phyloP scores from a whole-genome alignment of 35 echinoderm and acorn worm genomes.

The Apostichopus japonicus region DNA sequence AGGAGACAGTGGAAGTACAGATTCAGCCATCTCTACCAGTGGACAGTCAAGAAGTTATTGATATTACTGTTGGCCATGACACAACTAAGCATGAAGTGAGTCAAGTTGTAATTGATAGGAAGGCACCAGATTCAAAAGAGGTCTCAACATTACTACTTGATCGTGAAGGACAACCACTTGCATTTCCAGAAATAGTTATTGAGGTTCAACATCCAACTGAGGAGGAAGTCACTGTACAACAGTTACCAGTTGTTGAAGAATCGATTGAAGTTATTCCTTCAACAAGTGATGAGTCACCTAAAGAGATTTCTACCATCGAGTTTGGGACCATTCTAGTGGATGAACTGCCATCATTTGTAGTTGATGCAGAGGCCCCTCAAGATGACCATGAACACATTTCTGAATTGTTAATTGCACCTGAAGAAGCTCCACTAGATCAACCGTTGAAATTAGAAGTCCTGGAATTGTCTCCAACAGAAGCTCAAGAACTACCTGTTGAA shows the following conservation, averaged over 20 bases:
- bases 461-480: not conserved
- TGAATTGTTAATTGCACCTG: conserved; percentile 51
- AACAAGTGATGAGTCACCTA: not conserved
- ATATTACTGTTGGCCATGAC: not conserved
- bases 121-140: not conserved
- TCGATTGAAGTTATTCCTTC: conserved; percentile 9
- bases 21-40: conserved; percentile 12
- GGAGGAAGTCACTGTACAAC: not conserved
- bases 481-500: conserved; percentile 20
- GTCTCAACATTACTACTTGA: conserved; percentile 18
- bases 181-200: conserved; percentile 46
- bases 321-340: conserved; percentile 36
- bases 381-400: conserved; percentile 24
- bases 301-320: conserved; percentile 55
- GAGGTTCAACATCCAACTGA: conserved; percentile 60
- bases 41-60: conserved; percentile 1
- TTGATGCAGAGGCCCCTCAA: conserved; percentile 43
- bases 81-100: conserved; percentile 4
- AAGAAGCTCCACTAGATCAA: conserved; percentile 16
- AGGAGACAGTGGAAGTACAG: conserved; percentile 33
- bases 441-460: conserved; percentile 18
- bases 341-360: conserved; percentile 14
- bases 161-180: conserved; percentile 55
- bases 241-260: conserved; percentile 45
- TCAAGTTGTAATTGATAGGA: conserved; percentile 5